Conservation (phyloP, 2,888 invertebrate species). For the Erebia epiphron region DNA sequence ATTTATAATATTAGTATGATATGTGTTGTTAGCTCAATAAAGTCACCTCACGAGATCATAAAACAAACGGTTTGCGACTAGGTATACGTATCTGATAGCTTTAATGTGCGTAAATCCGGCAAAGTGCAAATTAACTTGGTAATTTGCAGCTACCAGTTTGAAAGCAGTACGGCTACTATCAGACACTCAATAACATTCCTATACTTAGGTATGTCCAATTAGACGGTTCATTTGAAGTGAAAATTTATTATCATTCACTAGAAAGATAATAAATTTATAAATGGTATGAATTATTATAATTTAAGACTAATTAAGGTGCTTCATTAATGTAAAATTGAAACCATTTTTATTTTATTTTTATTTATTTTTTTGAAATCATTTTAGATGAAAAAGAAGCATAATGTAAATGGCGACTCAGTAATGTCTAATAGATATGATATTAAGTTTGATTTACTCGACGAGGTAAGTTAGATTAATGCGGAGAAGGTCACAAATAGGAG, state of each 20-base stretch:
- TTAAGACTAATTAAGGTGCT: too few relatives aligned
- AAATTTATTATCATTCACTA: too few relatives aligned
- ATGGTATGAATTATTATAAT: too few relatives aligned
- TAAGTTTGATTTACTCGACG: not conserved
- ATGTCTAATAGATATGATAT: not conserved
- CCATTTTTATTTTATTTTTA: too few relatives aligned
- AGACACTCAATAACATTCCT: too few relatives aligned
- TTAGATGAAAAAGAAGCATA: too few relatives aligned
- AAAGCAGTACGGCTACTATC: not conserved
- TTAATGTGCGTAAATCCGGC: conserved; percentile 7
- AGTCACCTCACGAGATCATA: conserved; percentile 5
- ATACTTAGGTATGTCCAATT: too few relatives aligned
- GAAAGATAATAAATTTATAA: too few relatives aligned
- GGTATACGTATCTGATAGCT: not conserved
- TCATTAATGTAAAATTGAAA: too few relatives aligned
- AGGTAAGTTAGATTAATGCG: not conserved
- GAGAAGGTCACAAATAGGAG: not conserved
- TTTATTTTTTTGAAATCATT: too few relatives aligned
- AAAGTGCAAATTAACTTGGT: not conserved
- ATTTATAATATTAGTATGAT: not conserved
- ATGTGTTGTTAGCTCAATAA: not conserved
- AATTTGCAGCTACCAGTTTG: conserved; percentile 4
- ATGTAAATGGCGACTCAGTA: too few relatives aligned
- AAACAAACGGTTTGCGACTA: not conserved
- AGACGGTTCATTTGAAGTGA: too few relatives aligned